Conservation (phyloP, 1,140 invertebrate species). For the Eueides isabella region DNA sequence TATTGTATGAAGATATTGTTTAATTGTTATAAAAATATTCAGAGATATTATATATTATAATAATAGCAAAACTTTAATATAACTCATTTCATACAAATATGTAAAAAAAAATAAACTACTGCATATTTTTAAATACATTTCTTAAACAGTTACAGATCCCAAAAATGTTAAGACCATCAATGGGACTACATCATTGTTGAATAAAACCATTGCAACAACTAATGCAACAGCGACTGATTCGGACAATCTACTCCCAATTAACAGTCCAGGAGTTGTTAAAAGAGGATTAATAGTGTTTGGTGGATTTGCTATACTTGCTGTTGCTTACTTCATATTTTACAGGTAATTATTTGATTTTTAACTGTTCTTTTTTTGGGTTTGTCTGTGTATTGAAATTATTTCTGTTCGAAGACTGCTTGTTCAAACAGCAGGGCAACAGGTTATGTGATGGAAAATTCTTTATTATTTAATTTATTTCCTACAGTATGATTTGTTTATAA, state of each 20-base stretch:
- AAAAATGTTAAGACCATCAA: background rate
- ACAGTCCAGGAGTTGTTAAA: slow-evolving; percentile 66
- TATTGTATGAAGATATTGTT: too few species aligned
- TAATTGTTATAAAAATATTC: too few species aligned
- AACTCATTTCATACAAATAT: too few species aligned
- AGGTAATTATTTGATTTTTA: slow-evolving; percentile 54
- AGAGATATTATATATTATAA: too few species aligned
- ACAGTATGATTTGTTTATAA: too few species aligned
- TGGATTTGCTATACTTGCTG: slow-evolving; percentile 66
- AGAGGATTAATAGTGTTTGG: slow-evolving; percentile 74
- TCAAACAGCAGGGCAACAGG: too few species aligned
- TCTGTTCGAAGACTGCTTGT: too few species aligned
- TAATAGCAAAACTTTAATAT: too few species aligned
- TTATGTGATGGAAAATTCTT: too few species aligned
- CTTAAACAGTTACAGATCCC: slow-evolving; percentile 1
- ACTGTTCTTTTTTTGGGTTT: background rate
- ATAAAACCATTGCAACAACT: slow-evolving; percentile 18
- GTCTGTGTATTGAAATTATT: too few species aligned
- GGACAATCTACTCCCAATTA: slow-evolving; percentile 28
- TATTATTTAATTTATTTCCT: too few species aligned
- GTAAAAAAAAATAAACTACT: too few species aligned
- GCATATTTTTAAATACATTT: background rate
- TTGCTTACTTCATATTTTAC: slow-evolving; percentile 74
- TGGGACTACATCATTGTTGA: background rate
- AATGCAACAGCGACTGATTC: slow-evolving; percentile 26